Base-by-base conservation (phyloP, 2,797 vertebrate species). In the Schizothorax lantsangensis region DNA sequence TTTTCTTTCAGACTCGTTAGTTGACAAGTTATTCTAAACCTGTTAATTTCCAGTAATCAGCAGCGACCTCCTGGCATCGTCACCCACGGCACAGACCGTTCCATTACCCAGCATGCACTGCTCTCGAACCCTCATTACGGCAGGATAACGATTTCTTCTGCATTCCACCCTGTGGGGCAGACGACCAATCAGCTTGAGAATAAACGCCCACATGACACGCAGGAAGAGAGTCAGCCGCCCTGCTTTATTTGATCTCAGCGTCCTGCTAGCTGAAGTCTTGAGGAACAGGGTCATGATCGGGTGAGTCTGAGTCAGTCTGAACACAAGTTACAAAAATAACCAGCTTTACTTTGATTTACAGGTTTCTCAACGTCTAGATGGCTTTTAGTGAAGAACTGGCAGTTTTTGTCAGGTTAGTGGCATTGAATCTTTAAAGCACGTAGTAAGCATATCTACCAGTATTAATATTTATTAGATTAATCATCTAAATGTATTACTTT, bases 91-190 rank as follows among this genome's bases (percentile, higher is more conserved):
- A 30, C 38, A 43, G 15, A 80, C 38, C 23, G 38, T 43, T 62
- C 57, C 57, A 40, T 66, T 80, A 47, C 79, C 79, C 79, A 81
- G 79, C 79, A 66, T 47, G 79, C 79, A 66, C 26, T 81, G 43
- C 79, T 19, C n/a, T 68, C 12, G 62, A 80, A 80, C 59, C 79
- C 79, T 80, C 40, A 64, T 80, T 80, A 66, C 9, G 2, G 40
- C 59, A 66, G 62, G 40, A 80, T 80, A 30, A 47, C 40, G 19
- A 64, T 43, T 64, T 30, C 59, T 64, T 66, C 26, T 40, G n/a
- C 36, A 43, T 74, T 74, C 72, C 43, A 40, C 36, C 40, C n/a
- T 80, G 59, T 64, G 40, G 40, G 57, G 40, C 40, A 12, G 17
- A 49, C 2, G 11, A 43, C 59, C 40, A 81, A 81, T 81, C 79